Evolutionary conservation across 1,140 invertebrate species (phyloP).

Genomic region (Papilio dardanus): DNA sequence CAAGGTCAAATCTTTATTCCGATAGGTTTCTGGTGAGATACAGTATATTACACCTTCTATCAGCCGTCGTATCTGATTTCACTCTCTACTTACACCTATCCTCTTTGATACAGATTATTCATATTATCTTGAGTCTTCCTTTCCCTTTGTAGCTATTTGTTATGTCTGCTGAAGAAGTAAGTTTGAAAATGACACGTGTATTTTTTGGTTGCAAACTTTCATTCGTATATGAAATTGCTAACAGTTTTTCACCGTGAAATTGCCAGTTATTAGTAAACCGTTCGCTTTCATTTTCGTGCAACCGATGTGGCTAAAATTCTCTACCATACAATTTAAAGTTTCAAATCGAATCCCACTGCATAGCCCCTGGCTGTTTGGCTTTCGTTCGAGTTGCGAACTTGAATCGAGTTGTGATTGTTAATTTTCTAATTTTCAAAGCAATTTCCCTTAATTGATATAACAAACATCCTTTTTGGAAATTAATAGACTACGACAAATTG

Average conservation of each 20-base stretch:
- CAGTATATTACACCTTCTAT: too few relatives aligned
- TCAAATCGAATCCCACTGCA: slow-evolving; percentile 26
- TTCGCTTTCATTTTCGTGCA: slow-evolving; percentile 25
- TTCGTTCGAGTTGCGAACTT: slow-evolving; percentile 21
- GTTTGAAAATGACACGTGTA: neutral
- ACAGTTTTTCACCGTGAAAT: slow-evolving; percentile 20
- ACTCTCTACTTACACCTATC: too few relatives aligned
- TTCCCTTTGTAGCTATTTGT: too few relatives aligned
- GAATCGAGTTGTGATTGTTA: slow-evolving; percentile 4
- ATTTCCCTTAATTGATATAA: neutral
- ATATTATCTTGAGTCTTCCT: too few relatives aligned
- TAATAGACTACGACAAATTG: neutral
- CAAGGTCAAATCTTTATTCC: too few relatives aligned
- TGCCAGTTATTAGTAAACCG: slow-evolving; percentile 15
- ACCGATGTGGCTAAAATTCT: slow-evolving; percentile 19
- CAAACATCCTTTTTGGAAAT: neutral
- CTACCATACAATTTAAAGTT: slow-evolving; percentile 35
- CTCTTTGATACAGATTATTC: too few relatives aligned
- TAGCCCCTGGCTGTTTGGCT: slow-evolving; percentile 4
- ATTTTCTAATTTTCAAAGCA: slow-evolving; percentile 11
- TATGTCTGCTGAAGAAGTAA: too few relatives aligned
- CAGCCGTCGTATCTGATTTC: too few relatives aligned
- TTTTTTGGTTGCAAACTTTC: neutral
- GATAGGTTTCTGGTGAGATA: too few relatives aligned
- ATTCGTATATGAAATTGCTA: neutral